These are phyloP conservation scores for Eilema griseolum DNA, from an alignment of 2,888 invertebrate genomes.

Conservation along the genomic window DNA sequence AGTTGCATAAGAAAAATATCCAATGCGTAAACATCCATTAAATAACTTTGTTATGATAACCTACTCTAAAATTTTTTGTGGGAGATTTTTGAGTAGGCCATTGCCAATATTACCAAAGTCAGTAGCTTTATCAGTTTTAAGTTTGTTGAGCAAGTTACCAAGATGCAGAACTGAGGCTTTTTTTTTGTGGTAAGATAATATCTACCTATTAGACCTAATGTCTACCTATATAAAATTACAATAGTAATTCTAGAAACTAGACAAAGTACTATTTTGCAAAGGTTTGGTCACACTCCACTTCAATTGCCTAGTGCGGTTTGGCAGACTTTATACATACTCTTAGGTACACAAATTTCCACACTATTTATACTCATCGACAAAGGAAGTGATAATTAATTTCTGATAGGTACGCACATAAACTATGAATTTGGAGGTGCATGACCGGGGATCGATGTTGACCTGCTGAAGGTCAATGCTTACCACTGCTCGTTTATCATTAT, in stretches of 20 bases:
- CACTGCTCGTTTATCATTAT: background rate
- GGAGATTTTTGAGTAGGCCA: background rate
- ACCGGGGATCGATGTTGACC: background rate
- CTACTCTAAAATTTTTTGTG: background rate
- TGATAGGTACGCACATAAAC: background rate
- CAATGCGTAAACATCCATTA: background rate
- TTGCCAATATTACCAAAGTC: background rate
- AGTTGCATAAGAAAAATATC: background rate
- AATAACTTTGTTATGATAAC: background rate
- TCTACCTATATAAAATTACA: too few species aligned
- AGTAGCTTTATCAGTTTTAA: background rate
- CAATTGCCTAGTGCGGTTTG: too few species aligned
- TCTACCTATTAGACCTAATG: too few species aligned
- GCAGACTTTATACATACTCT: too few species aligned
- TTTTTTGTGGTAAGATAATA: too few species aligned
- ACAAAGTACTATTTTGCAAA: too few species aligned
- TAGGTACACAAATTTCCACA: background rate
- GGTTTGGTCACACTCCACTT: too few species aligned
- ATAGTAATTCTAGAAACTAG: too few species aligned
- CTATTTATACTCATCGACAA: too few species aligned
- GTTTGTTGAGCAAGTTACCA: background rate
- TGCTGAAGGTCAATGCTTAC: too few species aligned
- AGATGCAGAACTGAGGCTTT: too few species aligned
- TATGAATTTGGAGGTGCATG: background rate
- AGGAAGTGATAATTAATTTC: conserved; percentile 4